phyloP scores from a whole-genome alignment of 2,113 vertebrate species.

The Crocuta crocuta region DNA sequence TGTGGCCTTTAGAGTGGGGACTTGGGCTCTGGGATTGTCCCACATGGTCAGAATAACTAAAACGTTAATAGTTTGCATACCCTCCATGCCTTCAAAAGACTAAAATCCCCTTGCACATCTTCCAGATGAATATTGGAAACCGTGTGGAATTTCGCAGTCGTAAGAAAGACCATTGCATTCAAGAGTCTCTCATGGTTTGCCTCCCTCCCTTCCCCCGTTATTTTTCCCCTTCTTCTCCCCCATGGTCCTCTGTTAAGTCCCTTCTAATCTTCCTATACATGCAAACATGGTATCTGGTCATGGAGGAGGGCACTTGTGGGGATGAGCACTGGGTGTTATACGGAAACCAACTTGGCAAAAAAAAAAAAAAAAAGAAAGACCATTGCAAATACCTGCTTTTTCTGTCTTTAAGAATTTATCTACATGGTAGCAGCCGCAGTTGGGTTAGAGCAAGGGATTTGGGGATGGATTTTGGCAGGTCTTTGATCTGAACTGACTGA shows the following conservation, averaged over 20 bases:
- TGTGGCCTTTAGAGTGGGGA: neutral
- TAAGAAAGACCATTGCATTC: neutral
- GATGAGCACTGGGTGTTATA: too few species aligned
- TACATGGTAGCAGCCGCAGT: neutral
- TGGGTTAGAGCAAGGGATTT: neutral
- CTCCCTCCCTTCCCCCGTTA: too few species aligned
- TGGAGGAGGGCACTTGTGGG: too few species aligned
- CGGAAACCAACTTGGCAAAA: too few species aligned
- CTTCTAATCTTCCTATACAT: too few species aligned
- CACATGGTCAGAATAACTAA: neutral
- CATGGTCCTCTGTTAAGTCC: too few species aligned
- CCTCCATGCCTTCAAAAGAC: neutral
- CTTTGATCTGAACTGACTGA: slow-evolving; percentile 11
- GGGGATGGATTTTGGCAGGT: neutral
- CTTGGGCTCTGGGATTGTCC: neutral
- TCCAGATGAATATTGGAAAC: neutral
- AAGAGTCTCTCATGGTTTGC: too few species aligned
- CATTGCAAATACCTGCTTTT: neutral
- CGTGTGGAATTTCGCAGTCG: neutral
- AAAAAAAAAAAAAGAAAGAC: neutral
- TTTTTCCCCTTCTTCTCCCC: too few species aligned
- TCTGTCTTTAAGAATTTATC: neutral
- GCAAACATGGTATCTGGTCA: too few species aligned
- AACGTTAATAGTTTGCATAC: slow-evolving; percentile 48
- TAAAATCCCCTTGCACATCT: neutral